Conservation (phyloP, 2,113 vertebrate genomes). For the Tetrao urogallus region DNA sequence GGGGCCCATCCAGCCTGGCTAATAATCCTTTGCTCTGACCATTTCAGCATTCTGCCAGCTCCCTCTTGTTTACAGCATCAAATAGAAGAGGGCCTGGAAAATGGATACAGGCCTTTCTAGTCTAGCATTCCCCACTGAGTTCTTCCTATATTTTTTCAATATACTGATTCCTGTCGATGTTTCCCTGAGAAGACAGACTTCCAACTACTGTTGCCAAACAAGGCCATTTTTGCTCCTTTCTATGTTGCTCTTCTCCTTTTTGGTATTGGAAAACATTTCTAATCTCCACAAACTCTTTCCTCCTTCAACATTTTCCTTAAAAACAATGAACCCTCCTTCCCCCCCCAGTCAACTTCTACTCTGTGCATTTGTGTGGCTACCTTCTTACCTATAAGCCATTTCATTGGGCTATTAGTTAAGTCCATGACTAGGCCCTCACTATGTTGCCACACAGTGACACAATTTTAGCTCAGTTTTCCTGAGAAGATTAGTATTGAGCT, state of each 20-base stretch:
- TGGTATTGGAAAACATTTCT: background rate
- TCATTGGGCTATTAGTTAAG: too few relatives aligned
- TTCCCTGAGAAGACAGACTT: background rate
- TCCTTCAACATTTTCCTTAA: background rate
- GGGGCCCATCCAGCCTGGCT: too few relatives aligned
- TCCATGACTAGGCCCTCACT: background rate
- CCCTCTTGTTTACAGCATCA: background rate
- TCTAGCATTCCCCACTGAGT: background rate
- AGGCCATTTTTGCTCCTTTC: background rate
- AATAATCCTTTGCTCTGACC: background rate
- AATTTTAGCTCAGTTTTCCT: background rate
- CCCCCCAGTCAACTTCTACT: background rate
- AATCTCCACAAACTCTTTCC: background rate
- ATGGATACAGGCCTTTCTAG: background rate
- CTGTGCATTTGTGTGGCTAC: background rate
- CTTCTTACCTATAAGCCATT: background rate
- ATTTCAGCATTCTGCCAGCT: accelerated
- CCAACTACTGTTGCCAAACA: background rate
- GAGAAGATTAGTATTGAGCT: background rate
- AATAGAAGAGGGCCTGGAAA: background rate
- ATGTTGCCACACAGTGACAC: background rate
- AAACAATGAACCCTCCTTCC: background rate
- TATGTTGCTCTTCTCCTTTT: background rate
- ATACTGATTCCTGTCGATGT: background rate
- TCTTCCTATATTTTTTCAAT: background rate